Evolutionary conservation across 2,888 invertebrate genomes (phyloP), one percentile per base, ranked within the genome.

Genomic region (Onthophagus sagittarius): DNA sequence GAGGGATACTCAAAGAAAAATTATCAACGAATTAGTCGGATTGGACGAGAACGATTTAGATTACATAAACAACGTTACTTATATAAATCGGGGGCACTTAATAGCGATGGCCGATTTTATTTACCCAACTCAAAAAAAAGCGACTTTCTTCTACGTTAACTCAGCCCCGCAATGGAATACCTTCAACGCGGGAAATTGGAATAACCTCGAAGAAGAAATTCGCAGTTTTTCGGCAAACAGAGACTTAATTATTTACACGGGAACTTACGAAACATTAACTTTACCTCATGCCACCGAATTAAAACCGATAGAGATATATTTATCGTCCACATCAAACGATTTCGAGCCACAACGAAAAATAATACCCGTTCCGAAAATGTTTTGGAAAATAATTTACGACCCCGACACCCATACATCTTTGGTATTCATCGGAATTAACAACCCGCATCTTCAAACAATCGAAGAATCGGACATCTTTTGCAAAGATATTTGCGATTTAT

Each of bases 141-240:
- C 89, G 0, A 88, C 89, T 0, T 92, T 91, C 82, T 90, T 89
- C 81, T 91, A 89, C 79, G 84, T 91, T 69, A 92, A 92, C 79
- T 87, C 87, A 0, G 89, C 89, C 0, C 91, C 92, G 0, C 92
- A 92, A 77, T 92, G 91, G 91, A 89, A 90, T 77, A 84, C 83
- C 1, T 89, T 91, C 79, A 91, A 91, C 79, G 87, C 83, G 0
- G 87, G 87, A 7, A 89, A 89, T 77, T 91, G 91, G 90, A 83
- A 86, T 62, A 78, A 78, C 0, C 80, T 88, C n/a, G 90, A 91
- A 82, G 78, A 77, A n/a, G 82, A 84, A 73, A 83, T 88, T 6
- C 84, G 89, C 72, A 80, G 81, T 13, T 87, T 86, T 75, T 88
- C 87, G 0, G 78, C 80, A 32, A 82, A 84, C 4, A 78, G 84